Evolutionary conservation across 2,888 invertebrate species (phyloP), one percentile per base, ranked within the genome.

Genomic region (Nomada lathburiana): DNA sequence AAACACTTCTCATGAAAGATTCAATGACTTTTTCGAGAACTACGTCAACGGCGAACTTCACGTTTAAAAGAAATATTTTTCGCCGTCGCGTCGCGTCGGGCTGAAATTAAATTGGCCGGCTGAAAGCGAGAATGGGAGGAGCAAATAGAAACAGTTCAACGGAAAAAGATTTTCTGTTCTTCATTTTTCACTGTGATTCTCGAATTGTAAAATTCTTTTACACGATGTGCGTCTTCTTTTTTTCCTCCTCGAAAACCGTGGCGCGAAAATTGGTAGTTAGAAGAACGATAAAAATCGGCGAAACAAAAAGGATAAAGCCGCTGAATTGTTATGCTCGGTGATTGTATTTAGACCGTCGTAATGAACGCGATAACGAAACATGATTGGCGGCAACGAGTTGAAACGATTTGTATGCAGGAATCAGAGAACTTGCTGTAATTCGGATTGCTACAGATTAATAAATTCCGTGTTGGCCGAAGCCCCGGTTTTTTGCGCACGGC

Each of bases 1-100:
- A 57, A 63, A 59, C 29, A 60, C 29, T 42, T 36, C 81, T 81
- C 75, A 81, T 81, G 75, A 82, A 82, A 82, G 67, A 82, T 82
- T 82, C 82, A 82, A 71, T 80, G 57, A 68, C 67, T 59, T 36
- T 11, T 60, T 52, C 70, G 70, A 52, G 23, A 57, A 44, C 23
- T 47, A 62, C 55, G 60, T 55, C 74, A 50, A 65, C 42, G n/a
- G 42, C 20, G 42, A 70, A 53, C 18, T 44, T 55, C n/a, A 11
- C 71, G 26, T 11, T 73, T 18, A 10, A 52, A 52, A 42, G 16
- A 80, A 59, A 80, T 64, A 64, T 80, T 57, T 53, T 69, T 42
- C 29, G 5, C 50, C 0, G 2, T 18, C 5, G 2, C 26, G 42
- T 26, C 18, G 36, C 0, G 2, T 18, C 5, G 2, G 36, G 42